Evolutionary conservation across 2,113 vertebrate species (phyloP), one percentile per base, ranked within the genome.

Genomic region (Antechinus stuartii): DNA sequence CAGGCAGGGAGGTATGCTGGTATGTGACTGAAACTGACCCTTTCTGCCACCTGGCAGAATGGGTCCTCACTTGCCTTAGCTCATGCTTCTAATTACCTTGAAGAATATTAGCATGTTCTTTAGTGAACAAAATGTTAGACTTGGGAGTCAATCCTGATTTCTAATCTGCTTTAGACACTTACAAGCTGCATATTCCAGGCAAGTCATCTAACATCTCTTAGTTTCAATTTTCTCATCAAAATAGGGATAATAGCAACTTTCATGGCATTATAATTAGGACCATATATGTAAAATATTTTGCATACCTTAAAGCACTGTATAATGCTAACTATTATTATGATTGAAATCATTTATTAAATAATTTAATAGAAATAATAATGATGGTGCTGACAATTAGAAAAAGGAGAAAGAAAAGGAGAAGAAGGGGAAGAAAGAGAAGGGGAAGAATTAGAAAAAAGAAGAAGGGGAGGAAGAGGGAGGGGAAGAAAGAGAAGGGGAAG

Each of bases 61-160:
- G 91, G 94, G 84, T 30, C 94, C 91, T 54, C 92, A 11, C 42
- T 7, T 2, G 94, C 89, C 89, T 93, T 94, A 91, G 52, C 50
- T 53, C 91, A 90, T 0, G 92, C 57, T 53, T 91, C 42, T 54
- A 96, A 94, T 61, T 95, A 91, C 46, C 94, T 92, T 89, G 84
- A 52, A 94, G 92, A 89, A 90, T 91, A 92, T 96, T 91, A 96
- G 26, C 57, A 6, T 47, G 11, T 8, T 90, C 91, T 93, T 95
- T 94, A 55, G 92, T 89, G 27, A 23, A 47, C 0, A 24, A 11
- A 42, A 42, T n/a, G 35, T 14, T 61, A 76, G 30, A 7, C 61
- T 84, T 42, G n/a, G 19, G 68, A 42, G 16, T 42, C 19, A 19
- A 19, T n/a, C 35, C 35, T n/a, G 61, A 76, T 1, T 76, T 35